Base-by-base conservation (phyloP, 37 sponge, comb jelly and placozoan genomes). In the Spongilla lacustris region DNA sequence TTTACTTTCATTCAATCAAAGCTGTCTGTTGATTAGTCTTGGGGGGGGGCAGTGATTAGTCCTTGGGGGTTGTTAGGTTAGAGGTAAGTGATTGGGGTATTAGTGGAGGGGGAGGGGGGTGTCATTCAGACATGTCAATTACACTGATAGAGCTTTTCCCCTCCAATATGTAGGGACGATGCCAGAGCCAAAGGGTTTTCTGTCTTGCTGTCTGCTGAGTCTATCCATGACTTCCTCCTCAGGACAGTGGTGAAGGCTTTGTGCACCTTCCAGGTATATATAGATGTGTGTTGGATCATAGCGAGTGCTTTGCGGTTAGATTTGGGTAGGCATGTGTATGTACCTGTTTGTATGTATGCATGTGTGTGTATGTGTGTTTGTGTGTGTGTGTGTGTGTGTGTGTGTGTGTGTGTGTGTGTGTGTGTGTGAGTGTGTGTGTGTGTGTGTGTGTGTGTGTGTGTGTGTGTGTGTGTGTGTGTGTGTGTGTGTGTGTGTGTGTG, bases 181-280 rank as follows among this genome's bases (percentile, higher is more conserved):
- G 81, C 71, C 41, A 80, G 91, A 9, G 23, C 38, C 17, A 71
- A 31, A 4, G 92, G 92, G 0, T 86, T 91, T 38, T 71, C 83
- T 4, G 91, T 94, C 25, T 83, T 91, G 22, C 6, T 94, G 22
- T 78, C 88, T 50, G 89, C 83, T 6, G 86, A 83, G 0, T 74
- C 50, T 9, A 80, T 91, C 19, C 72, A 85, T 31, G 89, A 88
- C 81, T 86, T 87, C 27, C 38, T 88, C 26, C 33, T 88, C 68
- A 81, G 74, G 10, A 32, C 66, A 10, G 28, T 89, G 58, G 67
- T 91, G 30, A 79, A 84, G 29, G 89, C 95, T 33, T 58, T 94
- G 66, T 74, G 25, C 49, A 71, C 71, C 48, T 85, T 90, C 4
- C 88, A 94, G 81, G 94, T 94, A 25, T 36, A 82, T 36, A 41